Conservation (phyloP, 2,113 vertebrate species). For the Apteryx owenii region DNA sequence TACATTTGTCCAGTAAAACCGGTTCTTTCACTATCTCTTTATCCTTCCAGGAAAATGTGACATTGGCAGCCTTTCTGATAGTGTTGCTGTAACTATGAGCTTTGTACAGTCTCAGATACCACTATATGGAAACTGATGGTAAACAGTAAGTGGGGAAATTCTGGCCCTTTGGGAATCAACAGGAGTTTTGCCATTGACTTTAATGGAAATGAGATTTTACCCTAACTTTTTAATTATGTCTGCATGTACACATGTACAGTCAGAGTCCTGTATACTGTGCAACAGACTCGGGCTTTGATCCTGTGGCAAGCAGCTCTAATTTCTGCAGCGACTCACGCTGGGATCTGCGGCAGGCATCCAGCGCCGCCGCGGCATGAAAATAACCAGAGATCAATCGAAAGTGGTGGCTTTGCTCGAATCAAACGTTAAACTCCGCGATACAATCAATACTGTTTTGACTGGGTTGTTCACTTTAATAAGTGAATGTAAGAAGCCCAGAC, state of each 20-base stretch:
- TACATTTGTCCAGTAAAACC: not conserved
- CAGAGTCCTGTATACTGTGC: not conserved
- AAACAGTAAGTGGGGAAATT: not conserved
- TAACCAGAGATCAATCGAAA: slow-evolving; percentile 8
- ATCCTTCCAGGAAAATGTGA: slow-evolving; percentile 16
- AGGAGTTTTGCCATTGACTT: not conserved
- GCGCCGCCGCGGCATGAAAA: not conserved
- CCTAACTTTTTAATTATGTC: slow-evolving; percentile 7
- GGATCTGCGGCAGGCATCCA: slow-evolving; percentile 27
- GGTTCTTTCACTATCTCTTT: not conserved
- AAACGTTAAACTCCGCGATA: not conserved
- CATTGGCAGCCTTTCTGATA: not conserved
- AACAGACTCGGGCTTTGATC: slow-evolving; percentile 48
- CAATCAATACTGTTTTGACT: slow-evolving; percentile 66
- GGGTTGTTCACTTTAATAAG: slow-evolving; percentile 41
- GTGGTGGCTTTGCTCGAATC: not conserved
- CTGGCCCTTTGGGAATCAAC: not conserved
- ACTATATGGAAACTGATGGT: not conserved
- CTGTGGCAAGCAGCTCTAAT: slow-evolving; percentile 38
- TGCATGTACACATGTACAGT: not conserved
- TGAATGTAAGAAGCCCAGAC: slow-evolving; percentile 42
- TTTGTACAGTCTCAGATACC: slow-evolving; percentile 47
- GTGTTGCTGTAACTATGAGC: not conserved
- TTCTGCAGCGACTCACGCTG: slow-evolving; percentile 1
- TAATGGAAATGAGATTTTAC: slow-evolving; percentile 11